Percentiles rank a stretch among this genome's conserved stretches.
Conservation (phyloP, 1,140 invertebrate genomes). For the Saccostrea cuccullata region DNA sequence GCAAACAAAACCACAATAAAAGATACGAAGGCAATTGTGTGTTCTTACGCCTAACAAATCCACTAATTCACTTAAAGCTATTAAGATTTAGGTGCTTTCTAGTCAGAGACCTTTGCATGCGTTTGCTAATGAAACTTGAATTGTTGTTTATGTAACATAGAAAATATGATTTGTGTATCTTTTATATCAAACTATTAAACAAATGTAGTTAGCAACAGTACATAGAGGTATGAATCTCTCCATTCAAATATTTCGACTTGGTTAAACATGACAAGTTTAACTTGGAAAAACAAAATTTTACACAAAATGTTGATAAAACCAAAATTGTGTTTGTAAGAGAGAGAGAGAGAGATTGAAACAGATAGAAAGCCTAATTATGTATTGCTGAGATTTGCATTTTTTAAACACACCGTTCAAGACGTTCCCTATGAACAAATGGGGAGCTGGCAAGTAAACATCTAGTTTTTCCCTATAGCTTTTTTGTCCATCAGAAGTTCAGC, state of each 20-base stretch:
- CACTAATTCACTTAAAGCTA: conserved; percentile 2
- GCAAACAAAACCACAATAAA: background rate
- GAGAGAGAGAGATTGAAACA: background rate
- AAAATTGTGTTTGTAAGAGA: background rate
- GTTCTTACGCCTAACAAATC: background rate
- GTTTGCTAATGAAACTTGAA: conserved; percentile 1
- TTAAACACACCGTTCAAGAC: background rate
- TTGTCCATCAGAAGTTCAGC: too few relatives aligned
- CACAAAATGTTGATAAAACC: background rate
- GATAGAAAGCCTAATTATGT: background rate
- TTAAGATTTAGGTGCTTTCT: background rate
- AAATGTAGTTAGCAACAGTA: background rate
- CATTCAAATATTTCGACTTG: background rate
- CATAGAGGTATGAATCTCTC: background rate
- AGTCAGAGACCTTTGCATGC: background rate
- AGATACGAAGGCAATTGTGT: background rate
- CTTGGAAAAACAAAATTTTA: background rate
- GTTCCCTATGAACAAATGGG: too few relatives aligned
- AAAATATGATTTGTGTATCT: background rate
- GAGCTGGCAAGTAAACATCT: background rate
- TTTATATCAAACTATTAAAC: too few relatives aligned
- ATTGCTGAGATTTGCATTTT: background rate
- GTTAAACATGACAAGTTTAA: too few relatives aligned
- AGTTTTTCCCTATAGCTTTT: background rate
- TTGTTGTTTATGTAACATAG: background rate